Evolutionary conservation across 1,140 invertebrate species (phyloP), one percentile per base, ranked within the genome.

Genomic region (Cecropterus lyciades): DNA sequence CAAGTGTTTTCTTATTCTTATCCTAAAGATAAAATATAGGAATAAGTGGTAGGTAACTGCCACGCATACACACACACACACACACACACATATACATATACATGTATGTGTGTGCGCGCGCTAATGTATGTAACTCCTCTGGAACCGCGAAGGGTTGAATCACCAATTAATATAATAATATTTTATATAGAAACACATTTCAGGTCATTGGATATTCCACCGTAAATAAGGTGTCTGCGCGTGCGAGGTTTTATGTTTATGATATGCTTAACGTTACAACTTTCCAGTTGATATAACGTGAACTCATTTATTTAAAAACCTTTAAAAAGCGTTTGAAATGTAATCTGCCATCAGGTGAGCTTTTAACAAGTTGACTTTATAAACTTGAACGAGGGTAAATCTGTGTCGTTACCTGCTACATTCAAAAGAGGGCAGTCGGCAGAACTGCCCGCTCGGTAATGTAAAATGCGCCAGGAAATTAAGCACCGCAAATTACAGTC

Each of bases 381-480:
- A 59, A 59, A 43, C 55, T 20, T 60, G 43, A 60, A 60, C 56
- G 56, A 60, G 24, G 56, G 56, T 48, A 60, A 60, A 60, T 60
- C 43, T 56, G 33, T 43, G 53, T 46, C 56, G 27, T 33, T 60
- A 60, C 56, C 56, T 60, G 56, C 56, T 43, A 60, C 56, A 33
- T 48, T 48, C 43, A 60, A 60, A 60, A 17, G n/a, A n/a, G 15
- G 27, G 14, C 43, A 30, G 24, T 17, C 45, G 2, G 43, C 14
- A 49, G 45, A 48, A 60, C 57, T 60, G 45, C 30, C 57, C 57
- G 45, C 57, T 49, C 30, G 45, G 57, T 45, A 49, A 62, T 62
- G 37, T 62, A 37, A 62, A 62, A 49, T 62, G 57, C 57, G 46
- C 15, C 57, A 62, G 57, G 45, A 62, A 62, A 62, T 62, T 62